Evolutionary conservation across 2,888 invertebrate species (phyloP), one percentile per base, ranked within the genome.

Genomic region (Heliconius ismenius): DNA sequence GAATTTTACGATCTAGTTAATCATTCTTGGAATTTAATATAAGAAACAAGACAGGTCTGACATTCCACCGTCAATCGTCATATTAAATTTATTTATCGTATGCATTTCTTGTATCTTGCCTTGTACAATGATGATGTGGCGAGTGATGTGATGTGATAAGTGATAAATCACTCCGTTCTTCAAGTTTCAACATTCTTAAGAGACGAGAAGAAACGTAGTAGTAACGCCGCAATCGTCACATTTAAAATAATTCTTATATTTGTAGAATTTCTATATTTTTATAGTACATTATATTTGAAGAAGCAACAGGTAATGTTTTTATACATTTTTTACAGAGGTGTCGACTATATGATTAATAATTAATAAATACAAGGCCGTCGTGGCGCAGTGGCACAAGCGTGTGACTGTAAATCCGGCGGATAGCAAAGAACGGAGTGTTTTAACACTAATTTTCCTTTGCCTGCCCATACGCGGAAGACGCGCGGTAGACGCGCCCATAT

Each of bases 21-120:
- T 70, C 54, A 24, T 70, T 62, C 62, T 18, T 73, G 39, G 62
- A 36, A 63, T 39, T 73, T 28, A 62, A 62, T 43, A 18, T 36
- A 60, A 36, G 36, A 13, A 24, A 63, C 39, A 28, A 39, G 39
- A 43, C 39, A 67, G 24, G 24, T 67, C 24, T 67, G 67, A 67
- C 67, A 67, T 67, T 67, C 24, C 39, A 43, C 3, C 39, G 67
- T 67, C 67, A 67, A 39, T 24, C n/a, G 4, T 67, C 43, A 43
- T 67, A 43, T 24, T 67, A 21, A 65, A 43, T 67, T 43, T 24
- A 18, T 43, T 24, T 24, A 32, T 6, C 2, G 2, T n/a, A n/a
- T 54, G 9, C 18, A n/a, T 10, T 11, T n/a, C 4, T 58, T 58
- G n/a, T 58, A 58, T 2, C 10, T 58, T 58, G 58, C 3, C 21